A percentile compares a stretch with the other conserved stretches of the same genome.
Conservation (phyloP, 2,797 vertebrate species). For the Lepus townsendii region DNA sequence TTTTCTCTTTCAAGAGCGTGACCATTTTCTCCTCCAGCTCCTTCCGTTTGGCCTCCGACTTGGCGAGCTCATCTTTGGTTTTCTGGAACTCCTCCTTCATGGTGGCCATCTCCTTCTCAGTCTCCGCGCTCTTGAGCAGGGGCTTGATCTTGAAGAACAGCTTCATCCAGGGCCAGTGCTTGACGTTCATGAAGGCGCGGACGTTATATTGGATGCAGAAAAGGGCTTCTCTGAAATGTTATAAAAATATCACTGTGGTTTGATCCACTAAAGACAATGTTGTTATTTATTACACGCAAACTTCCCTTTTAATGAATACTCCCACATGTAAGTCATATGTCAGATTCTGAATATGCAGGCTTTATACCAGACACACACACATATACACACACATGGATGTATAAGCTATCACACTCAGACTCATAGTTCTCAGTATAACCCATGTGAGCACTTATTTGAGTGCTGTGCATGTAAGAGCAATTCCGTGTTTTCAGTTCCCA, state of each 20-base stretch:
- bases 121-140: constrained; percentile 93
- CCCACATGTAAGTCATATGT: not conserved
- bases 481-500: not conserved
- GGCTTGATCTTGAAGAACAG: constrained; percentile 96
- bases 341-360: not conserved
- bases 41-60: constrained; percentile 91
- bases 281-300: not conserved
- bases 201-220: constrained; percentile 92
- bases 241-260: not conserved
- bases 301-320: not conserved
- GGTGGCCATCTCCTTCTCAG: constrained; percentile 94
- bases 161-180: constrained; percentile 95
- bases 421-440: not conserved
- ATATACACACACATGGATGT: not conserved
- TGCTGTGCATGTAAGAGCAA: not conserved
- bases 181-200: constrained; percentile 93
- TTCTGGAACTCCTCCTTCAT: constrained; percentile 94
- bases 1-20: constrained; percentile 91
- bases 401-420: not conserved
- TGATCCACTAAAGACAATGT: not conserved
- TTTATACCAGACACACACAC: not conserved
- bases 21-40: constrained; percentile 93
- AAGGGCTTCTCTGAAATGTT: constrained; percentile 88
- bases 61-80: constrained; percentile 91
- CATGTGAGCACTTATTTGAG: not conserved